Percentiles rank a stretch among this genome's conserved stretches.
Evolutionary conservation across 2,888 invertebrate species (phyloP).

Genomic region (Orgyia antiqua): DNA sequence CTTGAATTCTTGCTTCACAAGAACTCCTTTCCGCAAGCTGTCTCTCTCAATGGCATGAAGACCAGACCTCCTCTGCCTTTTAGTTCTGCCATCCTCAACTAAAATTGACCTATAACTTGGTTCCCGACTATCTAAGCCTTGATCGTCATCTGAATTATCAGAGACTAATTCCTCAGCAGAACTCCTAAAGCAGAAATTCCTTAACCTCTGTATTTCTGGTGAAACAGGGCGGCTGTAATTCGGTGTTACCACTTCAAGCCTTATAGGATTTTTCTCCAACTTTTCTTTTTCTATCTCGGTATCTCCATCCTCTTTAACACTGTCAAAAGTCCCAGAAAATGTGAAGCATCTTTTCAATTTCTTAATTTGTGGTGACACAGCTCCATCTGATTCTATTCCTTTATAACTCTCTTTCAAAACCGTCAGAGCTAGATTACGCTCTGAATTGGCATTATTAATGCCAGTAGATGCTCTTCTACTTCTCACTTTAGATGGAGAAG

Average conservation of each 20-base stretch:
- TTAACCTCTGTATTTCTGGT: conserved; percentile 41
- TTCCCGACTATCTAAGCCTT: conserved; percentile 22
- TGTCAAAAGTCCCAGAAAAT: conserved; percentile 39
- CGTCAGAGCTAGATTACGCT: conserved; percentile 40
- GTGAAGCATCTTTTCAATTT: conserved; percentile 55
- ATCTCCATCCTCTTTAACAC: conserved; percentile 30
- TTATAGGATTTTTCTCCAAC: conserved; percentile 4
- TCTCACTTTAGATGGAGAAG: conserved; percentile 57
- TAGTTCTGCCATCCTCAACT: neutral
- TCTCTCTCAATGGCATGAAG: conserved; percentile 36
- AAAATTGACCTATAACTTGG: conserved; percentile 42
- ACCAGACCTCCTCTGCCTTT: conserved; percentile 25
- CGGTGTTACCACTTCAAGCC: conserved; percentile 16
- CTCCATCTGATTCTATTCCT: conserved; percentile 39
- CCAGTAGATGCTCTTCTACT: conserved; percentile 63
- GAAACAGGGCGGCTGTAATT: conserved; percentile 33
- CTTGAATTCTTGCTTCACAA: conserved; percentile 43
- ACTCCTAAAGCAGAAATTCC: conserved; percentile 29
- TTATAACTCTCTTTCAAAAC: conserved; percentile 55
- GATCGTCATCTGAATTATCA: conserved; percentile 25
- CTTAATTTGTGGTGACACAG: conserved; percentile 50
- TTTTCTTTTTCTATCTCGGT: conserved; percentile 11
- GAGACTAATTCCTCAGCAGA: conserved; percentile 30
- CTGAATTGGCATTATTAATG: conserved; percentile 30
- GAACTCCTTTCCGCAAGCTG: conserved; percentile 48